Evolutionary conservation across 2,888 invertebrate species (phyloP), one percentile per base, ranked within the genome.

Genomic region (Pammene fasciana): DNA sequence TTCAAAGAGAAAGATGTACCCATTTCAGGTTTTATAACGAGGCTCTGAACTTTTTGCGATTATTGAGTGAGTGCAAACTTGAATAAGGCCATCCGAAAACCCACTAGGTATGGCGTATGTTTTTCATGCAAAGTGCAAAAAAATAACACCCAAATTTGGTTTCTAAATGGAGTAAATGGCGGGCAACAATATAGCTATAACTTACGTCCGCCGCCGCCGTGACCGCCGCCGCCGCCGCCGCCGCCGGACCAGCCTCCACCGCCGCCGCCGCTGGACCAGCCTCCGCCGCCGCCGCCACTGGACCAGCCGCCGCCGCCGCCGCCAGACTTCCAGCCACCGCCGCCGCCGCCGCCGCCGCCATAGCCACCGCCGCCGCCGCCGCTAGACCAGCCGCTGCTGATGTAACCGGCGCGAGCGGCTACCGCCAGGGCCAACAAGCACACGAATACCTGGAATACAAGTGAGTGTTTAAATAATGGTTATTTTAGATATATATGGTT

Each of bases 371-470:
- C 52, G 9, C 70, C 65, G 36, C 72, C 71, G 41, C 78, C 75
- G 55, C 76, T 75, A 52, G 85, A 75, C 67, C 86, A 74, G 48
- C 85, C 83, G 67, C 87, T 82, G 55, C 85, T 80, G 72, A 89
- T 86, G 73, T 81, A 87, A 14, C 92, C 92, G 79, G 90, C 91
- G 59, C 84, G 83, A 38, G 83, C 85, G 73, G 79, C 87, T 68
- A 85, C 90, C 72, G 87, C 86, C 72, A 91, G 75, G 71, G 88
- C 88, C 79, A 92, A 82, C 48, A 92, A 79, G 78, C 92, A 92
- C 67, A 92, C 86, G 83, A 92, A 91, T 74, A 92, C 87, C 92
- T 92, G 85, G 2, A 74, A 75, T 73, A 71, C 18, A 64, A 57
- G 14, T 52, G 13, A 67, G 48, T 18, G 57, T 45, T 4, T 18